Evolutionary conservation across 2,113 vertebrate genomes (phyloP), one percentile per base, ranked within the genome.

Genomic region (Erythrocercus mccallii): DNA sequence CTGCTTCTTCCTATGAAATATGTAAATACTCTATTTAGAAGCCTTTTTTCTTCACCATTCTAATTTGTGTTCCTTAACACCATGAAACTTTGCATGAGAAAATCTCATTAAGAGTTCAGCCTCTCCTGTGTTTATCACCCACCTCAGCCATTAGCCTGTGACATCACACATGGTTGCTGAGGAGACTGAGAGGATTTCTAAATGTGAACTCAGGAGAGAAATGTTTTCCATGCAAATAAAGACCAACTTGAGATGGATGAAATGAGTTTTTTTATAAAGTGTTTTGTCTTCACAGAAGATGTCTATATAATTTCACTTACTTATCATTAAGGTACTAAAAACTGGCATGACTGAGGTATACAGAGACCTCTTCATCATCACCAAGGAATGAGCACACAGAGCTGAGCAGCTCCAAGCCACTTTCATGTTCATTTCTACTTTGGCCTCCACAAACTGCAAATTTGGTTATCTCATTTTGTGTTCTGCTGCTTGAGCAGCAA

Each of bases 151-250:
- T 94, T 94, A 91, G 72, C 81, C 71, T 80, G 37, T 93, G 93
- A 94, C 96, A 96, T 96, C 95, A 96, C 72, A 91, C 19, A 28
- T 72, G 71, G 93, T 89, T 97, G 91, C 92, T 93, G 91, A 18
- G 30, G 91, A 96, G 92, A 95, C 94, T 90, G 85, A 91, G 48
- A 94, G 42, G 42, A 83, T 86, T 96, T 95, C 84, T 92, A 92
- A 94, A 95, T 66, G 62, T 48, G 84, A 94, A 95, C 57, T 11
- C 23, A 56, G 47, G 25, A 73, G 44, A 88, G 81, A 88, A 80
- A 60, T 61, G 58, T 95, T 89, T 89, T 70, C 95, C 47, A 80
- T 86, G 88, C 78, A 82, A 97, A 96, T 86, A 93, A 86, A 93
- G 90, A 92, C 23, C 68, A 95, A 93, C n/a, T 88, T 40, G 60